Percentiles rank a stretch among this genome's conserved stretches.
These are phyloP conservation scores for Syrmaticus mikado DNA, from an alignment of 2,113 vertebrate species.

Conservation along the genomic window DNA sequence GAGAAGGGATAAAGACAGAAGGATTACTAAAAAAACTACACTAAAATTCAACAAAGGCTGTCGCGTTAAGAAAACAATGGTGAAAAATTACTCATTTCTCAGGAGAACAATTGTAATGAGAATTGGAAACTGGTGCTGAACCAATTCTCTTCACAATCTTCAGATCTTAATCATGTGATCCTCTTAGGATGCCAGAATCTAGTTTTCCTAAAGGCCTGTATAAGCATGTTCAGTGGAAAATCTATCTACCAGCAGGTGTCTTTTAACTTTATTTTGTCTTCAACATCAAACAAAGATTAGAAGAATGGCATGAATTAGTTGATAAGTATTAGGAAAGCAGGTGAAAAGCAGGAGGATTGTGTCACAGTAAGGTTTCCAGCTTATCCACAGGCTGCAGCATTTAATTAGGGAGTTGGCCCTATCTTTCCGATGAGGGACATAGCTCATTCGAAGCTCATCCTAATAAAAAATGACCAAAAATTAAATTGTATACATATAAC, in stretches of 20 bases:
- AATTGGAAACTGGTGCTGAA: constrained; percentile 63
- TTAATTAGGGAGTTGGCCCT: constrained; percentile 81
- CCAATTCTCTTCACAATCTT: constrained; percentile 61
- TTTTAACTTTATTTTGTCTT: constrained; percentile 57
- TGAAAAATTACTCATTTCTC: constrained; percentile 72
- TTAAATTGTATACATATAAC: not conserved
- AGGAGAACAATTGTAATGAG: constrained; percentile 66
- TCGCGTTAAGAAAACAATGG: constrained; percentile 70
- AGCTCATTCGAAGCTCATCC: not conserved
- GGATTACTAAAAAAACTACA: not conserved
- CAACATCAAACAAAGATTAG: constrained; percentile 49
- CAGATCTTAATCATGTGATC: constrained; percentile 65
- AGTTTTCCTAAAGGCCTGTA: constrained; percentile 56
- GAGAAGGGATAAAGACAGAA: constrained; percentile 49
- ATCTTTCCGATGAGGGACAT: constrained; percentile 49
- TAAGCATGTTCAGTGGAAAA: constrained; percentile 54
- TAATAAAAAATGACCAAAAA: constrained; percentile 25
- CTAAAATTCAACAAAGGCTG: constrained; percentile 59
- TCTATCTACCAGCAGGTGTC: constrained; percentile 52
- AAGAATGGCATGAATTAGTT: constrained; percentile 51
- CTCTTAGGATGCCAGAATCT: constrained; percentile 59
- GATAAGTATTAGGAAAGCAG: constrained; percentile 74
- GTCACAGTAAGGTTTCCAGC: constrained; percentile 78
- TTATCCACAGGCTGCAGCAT: constrained; percentile 80
- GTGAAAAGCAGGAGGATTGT: constrained; percentile 81